Base-by-base conservation (phyloP, 1,140 invertebrate genomes). In the Drusus annulatus region DNA sequence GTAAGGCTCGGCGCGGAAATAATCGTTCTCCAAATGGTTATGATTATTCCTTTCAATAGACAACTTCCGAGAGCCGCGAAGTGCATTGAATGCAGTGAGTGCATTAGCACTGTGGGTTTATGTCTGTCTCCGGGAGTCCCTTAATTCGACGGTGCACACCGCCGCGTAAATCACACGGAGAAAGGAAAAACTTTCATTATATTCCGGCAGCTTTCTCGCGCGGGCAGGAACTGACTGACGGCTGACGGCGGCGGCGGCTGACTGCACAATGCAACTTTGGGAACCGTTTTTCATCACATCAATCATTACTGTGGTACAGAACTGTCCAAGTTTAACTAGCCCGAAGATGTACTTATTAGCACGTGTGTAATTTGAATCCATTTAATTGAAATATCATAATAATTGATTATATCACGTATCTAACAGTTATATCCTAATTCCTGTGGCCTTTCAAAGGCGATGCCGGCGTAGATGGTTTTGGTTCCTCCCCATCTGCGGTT, bases 51-150 rank as follows among this genome's bases (percentile, higher is more conserved):
- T 54, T 73, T 73, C 69, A 73, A 50, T 65, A 28, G 75, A 62
- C 58, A 63, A 63, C 56, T 63, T 76, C 75, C 60, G 75, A 76
- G 28, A 76, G 36, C 51, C 19, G 58, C n/a, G 65, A 63, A 63
- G 63, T 36, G 31, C 31, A 36, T 36, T 36, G 31, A 36, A 36
- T 36, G 2, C 31, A 76, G 62, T 76, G 54, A 76, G 63, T 62
- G 52, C 75, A 76, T 63, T 76, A 76, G 58, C 60, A 76, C 51
- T 76, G 75, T 76, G 56, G 60, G 65, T 76, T 76, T 76, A 63
- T 23, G 60, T 23, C 56, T 50, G 60, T 63, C 75, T 60, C 23
- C 50, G 31, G 63, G 60, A 65, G 58, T 36, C 75, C 56, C 56
- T 76, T 76, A 76, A 76, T 76, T 76, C 65, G 75, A 65, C 75